Evolutionary conservation across 1,140 invertebrate species (phyloP), one percentile per base, ranked within the genome.

Genomic region (Drosophila simulans): DNA sequence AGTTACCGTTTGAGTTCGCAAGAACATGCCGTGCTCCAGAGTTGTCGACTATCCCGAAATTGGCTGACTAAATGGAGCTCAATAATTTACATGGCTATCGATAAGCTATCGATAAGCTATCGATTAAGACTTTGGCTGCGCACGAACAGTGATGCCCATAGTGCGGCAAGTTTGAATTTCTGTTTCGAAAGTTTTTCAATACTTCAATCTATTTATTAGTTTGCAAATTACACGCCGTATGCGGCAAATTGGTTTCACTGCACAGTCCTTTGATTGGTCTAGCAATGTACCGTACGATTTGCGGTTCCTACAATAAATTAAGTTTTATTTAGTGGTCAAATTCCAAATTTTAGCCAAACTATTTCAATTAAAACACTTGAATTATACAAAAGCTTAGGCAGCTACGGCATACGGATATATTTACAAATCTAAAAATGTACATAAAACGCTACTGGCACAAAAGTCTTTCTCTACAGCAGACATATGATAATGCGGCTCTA

Each of bases 401-500:
- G 52, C 60, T 64, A 69, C 4, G 20, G 12, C 34, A n/a, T 60
- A 58, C 4, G 55, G 12, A 63, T 55, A 42, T 53, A 48, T 69
- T 53, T 75, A 59, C 52, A 66, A 43, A 13, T 37, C 40, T 37
- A 62, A 34, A 25, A 55, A 48, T 51, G 11, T 65, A 66, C 53
- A 54, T 15, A 48, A 25, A 54, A 12, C 39, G 34, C 11, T 48
- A 40, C 4, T 64, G 56, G 60, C 63, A 64, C 43, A 45, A 39
- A 60, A 45, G 34, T 63, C 62, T 34, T 31, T 31, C 31, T 35
- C 10, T 25, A 55, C 22, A 22, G 39, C 65, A 66, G 48, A 69
- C 25, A 39, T 17, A 35, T 15, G 7, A 31, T 31, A 31, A 31
- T 35, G 46, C 60, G 59, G 15, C 34, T 54, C 42, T 85, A 82